These are phyloP conservation scores for Actinopyga echinites DNA, from an alignment of 53 echinoderm and acorn worm genomes.

Conservation along the genomic window DNA sequence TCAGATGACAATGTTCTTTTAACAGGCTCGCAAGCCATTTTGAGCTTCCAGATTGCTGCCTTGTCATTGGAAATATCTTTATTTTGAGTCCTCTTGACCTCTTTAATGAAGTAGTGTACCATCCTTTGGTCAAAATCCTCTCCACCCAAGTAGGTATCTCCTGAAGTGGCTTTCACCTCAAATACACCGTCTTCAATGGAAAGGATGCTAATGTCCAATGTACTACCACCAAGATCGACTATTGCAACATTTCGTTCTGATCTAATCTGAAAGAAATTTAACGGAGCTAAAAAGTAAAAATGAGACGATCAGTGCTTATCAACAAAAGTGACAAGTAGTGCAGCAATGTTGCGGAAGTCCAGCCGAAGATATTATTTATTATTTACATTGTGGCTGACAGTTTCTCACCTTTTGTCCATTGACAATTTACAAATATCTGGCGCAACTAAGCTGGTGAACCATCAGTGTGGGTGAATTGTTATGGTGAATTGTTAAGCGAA, in stretches of 20 bases:
- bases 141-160: conserved; percentile 89
- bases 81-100: conserved; percentile 92
- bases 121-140: conserved; percentile 93
- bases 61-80: conserved; percentile 85
- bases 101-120: conserved; percentile 77
- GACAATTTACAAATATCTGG: too few relatives aligned
- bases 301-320: too few relatives aligned
- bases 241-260: conserved; percentile 84
- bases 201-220: conserved; percentile 85
- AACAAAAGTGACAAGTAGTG: too few relatives aligned
- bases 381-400: too few relatives aligned
- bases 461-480: too few relatives aligned
- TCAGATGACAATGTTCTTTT: conserved; percentile 88
- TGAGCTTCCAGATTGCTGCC: conserved; percentile 71
- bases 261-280: conserved; percentile 52
- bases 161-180: conserved; percentile 90
- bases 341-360: too few relatives aligned
- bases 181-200: conserved; percentile 94
- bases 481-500: too few relatives aligned
- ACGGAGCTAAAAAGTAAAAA: neutral
- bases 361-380: too few relatives aligned
- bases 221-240: conserved; percentile 92
- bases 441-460: too few relatives aligned
- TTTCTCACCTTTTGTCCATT: too few relatives aligned
- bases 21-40: conserved; percentile 83